Percentiles rank a stretch among this genome's conserved stretches.
Conservation (phyloP, 2,113 vertebrate genomes). For the Coptodon bakossiorum region DNA sequence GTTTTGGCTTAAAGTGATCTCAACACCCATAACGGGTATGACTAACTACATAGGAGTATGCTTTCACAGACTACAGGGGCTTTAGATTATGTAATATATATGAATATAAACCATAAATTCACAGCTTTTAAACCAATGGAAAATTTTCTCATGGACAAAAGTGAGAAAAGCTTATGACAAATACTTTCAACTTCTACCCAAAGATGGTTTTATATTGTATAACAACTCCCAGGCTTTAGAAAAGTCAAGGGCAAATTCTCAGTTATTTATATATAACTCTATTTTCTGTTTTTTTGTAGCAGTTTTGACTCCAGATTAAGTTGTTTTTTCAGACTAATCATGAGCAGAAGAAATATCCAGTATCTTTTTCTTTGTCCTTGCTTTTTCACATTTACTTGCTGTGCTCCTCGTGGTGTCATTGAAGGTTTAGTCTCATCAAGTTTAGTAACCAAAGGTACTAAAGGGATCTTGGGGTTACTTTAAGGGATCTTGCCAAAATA, state of each 20-base stretch:
- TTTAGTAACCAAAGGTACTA: neutral
- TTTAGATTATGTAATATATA: neutral
- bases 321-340: neutral
- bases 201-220: conserved; percentile 14
- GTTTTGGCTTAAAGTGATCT: neutral
- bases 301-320: conserved; percentile 16
- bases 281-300: neutral
- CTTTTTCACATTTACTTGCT: conserved; percentile 13
- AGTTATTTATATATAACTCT: conserved; percentile 37
- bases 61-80: neutral
- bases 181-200: neutral
- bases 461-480: neutral
- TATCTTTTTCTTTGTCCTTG: neutral
- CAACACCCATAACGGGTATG: neutral
- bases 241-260: neutral
- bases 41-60: neutral
- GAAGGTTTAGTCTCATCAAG: neutral
- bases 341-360: neutral
- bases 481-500: conserved; percentile 31
- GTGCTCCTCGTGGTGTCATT: neutral
- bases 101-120: neutral
- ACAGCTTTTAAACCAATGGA: neutral
- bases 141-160: neutral
- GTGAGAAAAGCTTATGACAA: neutral
- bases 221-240: neutral